Conservation (phyloP, 2,797 vertebrate species). For the Morus bassanus region DNA sequence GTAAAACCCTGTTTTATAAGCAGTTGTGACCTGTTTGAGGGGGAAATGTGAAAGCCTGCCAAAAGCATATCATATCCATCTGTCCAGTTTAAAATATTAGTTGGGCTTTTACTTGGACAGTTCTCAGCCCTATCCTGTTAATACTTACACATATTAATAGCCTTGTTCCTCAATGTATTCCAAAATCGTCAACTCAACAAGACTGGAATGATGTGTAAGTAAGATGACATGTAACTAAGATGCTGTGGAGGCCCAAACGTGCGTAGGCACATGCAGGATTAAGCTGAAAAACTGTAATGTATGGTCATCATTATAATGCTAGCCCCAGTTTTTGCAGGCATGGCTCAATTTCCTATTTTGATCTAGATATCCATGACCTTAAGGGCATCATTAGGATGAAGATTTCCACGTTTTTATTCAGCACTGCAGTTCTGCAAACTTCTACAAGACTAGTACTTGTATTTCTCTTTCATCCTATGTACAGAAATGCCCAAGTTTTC, state of each 20-base stretch:
- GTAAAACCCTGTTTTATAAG: conserved; percentile 37
- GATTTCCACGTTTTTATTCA: not conserved
- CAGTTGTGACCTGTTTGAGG: conserved; percentile 30
- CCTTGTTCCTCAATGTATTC: not conserved
- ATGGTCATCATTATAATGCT: not conserved
- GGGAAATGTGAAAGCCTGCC: conserved; percentile 18
- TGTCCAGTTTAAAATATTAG: conserved; percentile 10
- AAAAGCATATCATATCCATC: conserved; percentile 20
- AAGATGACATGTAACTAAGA: not conserved
- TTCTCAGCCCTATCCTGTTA: not conserved
- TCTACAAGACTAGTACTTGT: not conserved
- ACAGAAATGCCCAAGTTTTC: not conserved
- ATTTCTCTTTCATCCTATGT: not conserved
- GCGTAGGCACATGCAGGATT: not conserved
- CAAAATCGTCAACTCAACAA: not conserved
- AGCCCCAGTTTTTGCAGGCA: not conserved
- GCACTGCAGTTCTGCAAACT: not conserved
- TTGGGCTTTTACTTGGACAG: not conserved
- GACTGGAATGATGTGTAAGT: not conserved
- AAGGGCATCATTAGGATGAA: not conserved
- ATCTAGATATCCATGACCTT: not conserved
- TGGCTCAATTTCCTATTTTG: not conserved
- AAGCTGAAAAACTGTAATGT: not conserved
- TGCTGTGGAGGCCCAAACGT: not conserved
- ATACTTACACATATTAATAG: not conserved